Percentiles rank a stretch among this genome's conserved stretches.
Evolutionary conservation across 2,113 vertebrate species (phyloP).

Genomic region (Bubalus kerabau): DNA sequence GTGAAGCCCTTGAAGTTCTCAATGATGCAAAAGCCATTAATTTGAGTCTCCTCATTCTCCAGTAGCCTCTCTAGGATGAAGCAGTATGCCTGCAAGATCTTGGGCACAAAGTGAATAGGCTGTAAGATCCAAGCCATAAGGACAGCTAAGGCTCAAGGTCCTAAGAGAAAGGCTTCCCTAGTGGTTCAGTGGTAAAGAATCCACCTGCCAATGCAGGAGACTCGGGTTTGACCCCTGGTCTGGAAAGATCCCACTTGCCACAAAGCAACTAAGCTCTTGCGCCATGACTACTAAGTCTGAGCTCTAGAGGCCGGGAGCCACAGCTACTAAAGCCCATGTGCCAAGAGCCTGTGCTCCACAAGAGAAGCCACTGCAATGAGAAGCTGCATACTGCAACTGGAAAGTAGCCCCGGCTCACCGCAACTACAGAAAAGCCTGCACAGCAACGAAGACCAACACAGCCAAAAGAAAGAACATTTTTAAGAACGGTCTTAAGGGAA

Average conservation of each 20-base stretch:
- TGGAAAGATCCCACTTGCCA: background rate
- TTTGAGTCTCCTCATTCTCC: constrained; percentile 97
- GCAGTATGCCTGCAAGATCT: constrained; percentile 97
- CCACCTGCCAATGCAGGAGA: background rate
- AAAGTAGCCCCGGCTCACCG: background rate
- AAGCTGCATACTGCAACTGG: background rate
- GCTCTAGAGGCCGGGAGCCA: background rate
- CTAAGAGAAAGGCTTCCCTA: background rate
- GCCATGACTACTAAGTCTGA: background rate
- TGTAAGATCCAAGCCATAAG: background rate
- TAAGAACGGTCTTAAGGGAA: background rate
- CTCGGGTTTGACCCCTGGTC: background rate
- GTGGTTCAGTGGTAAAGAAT: background rate
- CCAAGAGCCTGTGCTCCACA: background rate
- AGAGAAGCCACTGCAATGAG: background rate
- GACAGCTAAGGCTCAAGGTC: background rate
- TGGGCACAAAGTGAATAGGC: background rate
- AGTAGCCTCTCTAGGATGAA: constrained; percentile 95
- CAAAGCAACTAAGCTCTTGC: background rate
- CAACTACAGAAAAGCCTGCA: background rate
- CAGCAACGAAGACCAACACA: background rate
- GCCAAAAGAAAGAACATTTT: background rate
- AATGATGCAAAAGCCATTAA: constrained; percentile 96
- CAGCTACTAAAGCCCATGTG: background rate
- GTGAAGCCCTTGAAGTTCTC: constrained; percentile 99